Base-by-base conservation (phyloP, 2,888 invertebrate genomes). In the Drosophila algonquin region DNA sequence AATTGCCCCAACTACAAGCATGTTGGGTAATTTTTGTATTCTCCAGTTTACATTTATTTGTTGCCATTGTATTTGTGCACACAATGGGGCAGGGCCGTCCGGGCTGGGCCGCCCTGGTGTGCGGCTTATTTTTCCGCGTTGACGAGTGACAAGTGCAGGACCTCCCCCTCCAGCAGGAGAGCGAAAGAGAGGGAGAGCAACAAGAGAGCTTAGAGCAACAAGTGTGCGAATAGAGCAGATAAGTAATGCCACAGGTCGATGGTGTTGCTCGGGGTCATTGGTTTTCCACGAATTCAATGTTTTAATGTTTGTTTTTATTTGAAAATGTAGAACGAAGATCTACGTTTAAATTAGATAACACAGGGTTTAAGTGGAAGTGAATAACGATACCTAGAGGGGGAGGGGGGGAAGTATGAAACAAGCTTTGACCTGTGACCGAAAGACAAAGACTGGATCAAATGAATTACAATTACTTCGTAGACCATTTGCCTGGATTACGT, bases 71-170 rank as follows among this genome's bases (percentile, higher is more conserved):
- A 7, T 14, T 40, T 40, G 40, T 14, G 40, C 27, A 53, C 35
- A 64, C 64, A 64, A 64, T 52, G 40, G 40, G 1, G 12, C 12
- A 12, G 40, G 56, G 35, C 2, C n/a, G n/a, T n/a, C n/a, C 21
- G 21, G 21, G 12, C 35, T 12, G 21, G 56, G 35, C 52, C 59
- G 60, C 60, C 60, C 70, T 53, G 54, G 61, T 71, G 70, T 72
- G 73, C 24, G 46, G 55, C 51, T 72, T 63, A 55, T 54, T 51
- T 50, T 51, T 50, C 35, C 57, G 50, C 51, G 57, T 52, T 72
- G 63, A 62, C 62, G 40, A 55, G 63, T 62, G 63, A 55, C 55
- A 70, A 54, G 63, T 70, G 73, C 24, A 72, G 53, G n/a, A 12
- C 18, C 24, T 40, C 14, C 40, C 9, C 18, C 24, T 40, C 6